Evolutionary conservation across 2,113 vertebrate species (phyloP), one percentile per base, ranked within the genome.

Genomic region (Pyxicephalus adspersus): DNA sequence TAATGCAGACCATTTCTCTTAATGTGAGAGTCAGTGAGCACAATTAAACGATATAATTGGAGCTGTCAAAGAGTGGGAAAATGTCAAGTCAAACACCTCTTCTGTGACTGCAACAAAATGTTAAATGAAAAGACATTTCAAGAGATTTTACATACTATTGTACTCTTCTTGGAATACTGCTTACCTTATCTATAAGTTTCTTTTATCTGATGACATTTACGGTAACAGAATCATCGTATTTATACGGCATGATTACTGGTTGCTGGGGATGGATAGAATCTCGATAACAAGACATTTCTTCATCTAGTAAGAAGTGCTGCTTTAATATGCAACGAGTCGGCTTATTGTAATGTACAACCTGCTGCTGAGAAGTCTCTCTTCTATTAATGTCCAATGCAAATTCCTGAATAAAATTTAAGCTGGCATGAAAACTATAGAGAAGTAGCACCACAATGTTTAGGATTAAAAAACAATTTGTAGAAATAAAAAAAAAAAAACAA

Each of bases 151-250:
- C 60, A 68, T 68, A 34, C 55, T 28, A 52, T 20, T 52, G 57
- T 55, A 29, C 3, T 45, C 13, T 26, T 54, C 31, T 34, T 13
- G 34, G 58, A 81, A 64, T 8, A 54, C 45, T n/a, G 28, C 60
- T 64, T 73, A 55, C 55, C 45, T 81, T 73, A 72, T 72, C 58
- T 38, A 34, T 25, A 64, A 50, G 45, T 71, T 81, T 34, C 19
- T 55, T 64, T 64, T 81, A 81, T 81, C 79, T 65, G 79, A 73
- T 81, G 79, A 64, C 79, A 73, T 81, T 81, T 81, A 64, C 26
- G 38, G 45, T 34, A 54, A 64, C 45, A 20, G 57, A 81, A 73
- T 74, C 50, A 63, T 80, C 67, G 57, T 73, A 81, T 81, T 81
- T 73, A 81, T 64, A 57, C 25, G 28, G 57, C 22, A 25, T 73